These are phyloP conservation scores for Sesia bembeciformis DNA, from an alignment of 2,888 invertebrate genomes.

Conservation along the genomic window DNA sequence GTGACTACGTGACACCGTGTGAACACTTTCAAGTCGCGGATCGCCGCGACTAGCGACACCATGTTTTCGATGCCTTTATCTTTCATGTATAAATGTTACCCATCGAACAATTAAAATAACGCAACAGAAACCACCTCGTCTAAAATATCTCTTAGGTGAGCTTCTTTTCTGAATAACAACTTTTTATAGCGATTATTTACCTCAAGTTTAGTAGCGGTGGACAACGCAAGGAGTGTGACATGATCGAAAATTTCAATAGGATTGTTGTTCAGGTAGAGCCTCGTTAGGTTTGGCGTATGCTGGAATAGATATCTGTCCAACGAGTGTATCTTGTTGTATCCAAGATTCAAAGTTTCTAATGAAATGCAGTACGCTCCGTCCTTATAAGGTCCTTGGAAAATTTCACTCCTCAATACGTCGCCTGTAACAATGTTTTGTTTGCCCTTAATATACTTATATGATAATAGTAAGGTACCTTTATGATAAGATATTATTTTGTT, in stretches of 20 bases:
- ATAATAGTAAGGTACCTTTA: too few species aligned
- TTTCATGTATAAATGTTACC: too few species aligned
- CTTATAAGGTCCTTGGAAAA: conserved; percentile 79
- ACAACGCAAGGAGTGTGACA: conserved; percentile 73
- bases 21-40: too few species aligned
- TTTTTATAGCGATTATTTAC: conserved; percentile 33
- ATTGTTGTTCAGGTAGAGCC: conserved; percentile 77
- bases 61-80: too few species aligned
- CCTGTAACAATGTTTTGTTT: conserved; percentile 40
- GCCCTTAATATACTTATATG: neutral
- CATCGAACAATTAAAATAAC: too few species aligned
- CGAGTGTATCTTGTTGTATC: conserved; percentile 77
- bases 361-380: conserved; percentile 72
- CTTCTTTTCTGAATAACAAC: too few species aligned
- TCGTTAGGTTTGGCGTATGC: conserved; percentile 76
- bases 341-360: conserved; percentile 75
- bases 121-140: too few species aligned
- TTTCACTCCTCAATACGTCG: conserved; percentile 76
- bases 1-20: too few species aligned
- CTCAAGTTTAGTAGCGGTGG: conserved; percentile 69
- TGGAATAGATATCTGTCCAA: conserved; percentile 76
- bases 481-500: neutral
- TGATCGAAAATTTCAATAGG: conserved; percentile 75
- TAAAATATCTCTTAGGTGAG: too few species aligned
- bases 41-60: too few species aligned